Base-by-base conservation (phyloP, 2,888 invertebrate genomes). In the Thyatira batis region DNA sequence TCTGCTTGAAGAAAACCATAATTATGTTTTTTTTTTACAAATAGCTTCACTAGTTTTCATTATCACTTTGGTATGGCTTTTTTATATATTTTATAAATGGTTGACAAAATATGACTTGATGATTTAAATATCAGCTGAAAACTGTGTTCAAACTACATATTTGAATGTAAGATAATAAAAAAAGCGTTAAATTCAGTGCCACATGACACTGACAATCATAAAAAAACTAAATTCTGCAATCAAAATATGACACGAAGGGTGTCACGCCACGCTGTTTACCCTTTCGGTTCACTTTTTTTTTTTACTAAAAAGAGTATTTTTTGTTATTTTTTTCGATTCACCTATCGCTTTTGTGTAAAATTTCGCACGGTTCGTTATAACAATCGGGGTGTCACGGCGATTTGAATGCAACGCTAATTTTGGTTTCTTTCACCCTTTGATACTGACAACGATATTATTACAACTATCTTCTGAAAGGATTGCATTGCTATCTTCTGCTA, bases 321-420 rank as follows among this genome's bases (percentile, higher is more conserved):
- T 80, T 76, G 67, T 51, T 9, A 13, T 78, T 81, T 73, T 74
- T 68, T 57, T 50, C 30, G 53, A 56, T 57, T 63, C 52, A 55
- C 52, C 30, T 45, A 45, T 55, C 25, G 49, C 65, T 69, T 71
- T 86, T 87, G 83, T 87, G 64, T 52, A 39, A 63, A 84, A 91
- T 91, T 91, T 91, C 92, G 87, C 92, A 92, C 91, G 92, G 89
- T 88, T 87, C 76, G 85, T 90, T 88, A 78, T 69, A 65, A 76
- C 73, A 77, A 78, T 74, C 66, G 67, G 71, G 73, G 69, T 85
- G 86, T 83, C 84, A 82, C 64, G 68, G 66, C 64, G 71, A 85
- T 90, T 87, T 90, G 87, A 91, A 92, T 92, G 86, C 71, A 66
- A 69, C 73, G 65, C 85, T 91, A 90, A 92, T 92, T 92, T 91